Evolutionary conservation across 2,888 invertebrate genomes (phyloP), one percentile per base, ranked within the genome.

Genomic region (Leuctra nigra): DNA sequence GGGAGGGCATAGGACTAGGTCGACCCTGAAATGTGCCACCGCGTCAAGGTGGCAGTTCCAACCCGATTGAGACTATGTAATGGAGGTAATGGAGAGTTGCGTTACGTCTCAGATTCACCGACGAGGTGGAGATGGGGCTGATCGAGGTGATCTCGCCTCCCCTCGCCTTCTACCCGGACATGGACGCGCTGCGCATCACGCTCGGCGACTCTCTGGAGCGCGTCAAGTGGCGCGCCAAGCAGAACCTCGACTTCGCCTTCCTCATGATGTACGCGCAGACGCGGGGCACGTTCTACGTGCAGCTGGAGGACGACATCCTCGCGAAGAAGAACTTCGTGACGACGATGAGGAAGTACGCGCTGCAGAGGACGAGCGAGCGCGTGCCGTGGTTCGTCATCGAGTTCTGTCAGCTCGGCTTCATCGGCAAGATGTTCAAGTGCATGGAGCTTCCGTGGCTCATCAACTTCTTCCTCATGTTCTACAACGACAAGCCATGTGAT

Each of bases 401-500:
- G 69, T 97, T 92, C 73, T 95, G 95, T 68, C 87, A 87, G 60
- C 79, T 95, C 2, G 97, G 97, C 33, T 97, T 96, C 67, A 97
- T 97, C 64, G 94, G 86, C 47, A 91, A 91, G 77, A 80, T 98
- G 77, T 95, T 98, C 72, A 87, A 89, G 67, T 87, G 91, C 16
- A 82, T 86, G 0, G 91, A 94, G 68, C 74, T 97, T 20, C 86
- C 89, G 0, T 85, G 87, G 76, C 77, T 97, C 60, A 84, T 93
- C 36, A 89, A 92, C 63, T 97, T 94, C 72, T 88, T 97, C 66
- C 84, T 97, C 69, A 87, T 97, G 82, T 97, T 98, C 70, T 91
- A 93, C 73, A 86, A 85, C 68, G 93, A 96, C 68, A 94, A 96
- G 74, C 97, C 98, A 0, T 94, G 96, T 1, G 97, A 98, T 69